Percentiles rank a stretch among this genome's conserved stretches.
These are phyloP conservation scores for Brienomyrus brachyistius DNA, from an alignment of 2,113 vertebrate species.

Conservation along the genomic window DNA sequence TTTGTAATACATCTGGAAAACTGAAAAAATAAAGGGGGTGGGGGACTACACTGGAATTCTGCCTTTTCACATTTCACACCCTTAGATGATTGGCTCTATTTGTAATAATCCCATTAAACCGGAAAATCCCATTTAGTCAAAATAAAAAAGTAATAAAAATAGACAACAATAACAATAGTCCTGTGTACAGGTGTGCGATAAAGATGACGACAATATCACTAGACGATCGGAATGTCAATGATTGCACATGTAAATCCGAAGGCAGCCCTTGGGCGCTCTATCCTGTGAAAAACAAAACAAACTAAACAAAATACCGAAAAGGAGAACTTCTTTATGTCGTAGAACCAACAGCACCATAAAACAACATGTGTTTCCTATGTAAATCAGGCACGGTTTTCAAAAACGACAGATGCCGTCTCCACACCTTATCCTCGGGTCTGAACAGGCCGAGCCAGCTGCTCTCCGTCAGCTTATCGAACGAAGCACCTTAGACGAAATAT, in stretches of 20 bases:
- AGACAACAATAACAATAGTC: slow-evolving; percentile 14
- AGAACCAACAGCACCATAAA: slow-evolving; percentile 60
- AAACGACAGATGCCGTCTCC: slow-evolving; percentile 58
- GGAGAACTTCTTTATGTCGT: slow-evolving; percentile 55
- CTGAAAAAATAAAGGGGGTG: slow-evolving; percentile 45
- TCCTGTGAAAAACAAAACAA: slow-evolving; percentile 61
- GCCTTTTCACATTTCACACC: slow-evolving; percentile 69
- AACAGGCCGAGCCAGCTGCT: not conserved
- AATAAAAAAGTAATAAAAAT: slow-evolving; percentile 42
- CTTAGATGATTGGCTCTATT: slow-evolving; percentile 65
- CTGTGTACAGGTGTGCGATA: slow-evolving; percentile 6
- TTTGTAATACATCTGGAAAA: slow-evolving; percentile 54
- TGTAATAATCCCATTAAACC: slow-evolving; percentile 50
- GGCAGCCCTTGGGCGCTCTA: slow-evolving; percentile 60
- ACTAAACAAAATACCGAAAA: slow-evolving; percentile 49
- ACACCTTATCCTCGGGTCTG: not conserved
- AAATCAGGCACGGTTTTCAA: slow-evolving; percentile 78
- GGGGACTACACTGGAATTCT: slow-evolving; percentile 58
- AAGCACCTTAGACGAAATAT: slow-evolving; percentile 39
- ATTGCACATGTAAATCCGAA: slow-evolving; percentile 73
- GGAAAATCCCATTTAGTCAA: slow-evolving; percentile 41
- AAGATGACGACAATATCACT: slow-evolving; percentile 15
- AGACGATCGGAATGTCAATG: slow-evolving; percentile 72
- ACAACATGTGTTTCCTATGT: slow-evolving; percentile 80
- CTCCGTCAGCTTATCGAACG: slow-evolving; percentile 33